Base-by-base conservation (phyloP, 2,888 invertebrate species). In the Pogonocherus hispidulus region DNA sequence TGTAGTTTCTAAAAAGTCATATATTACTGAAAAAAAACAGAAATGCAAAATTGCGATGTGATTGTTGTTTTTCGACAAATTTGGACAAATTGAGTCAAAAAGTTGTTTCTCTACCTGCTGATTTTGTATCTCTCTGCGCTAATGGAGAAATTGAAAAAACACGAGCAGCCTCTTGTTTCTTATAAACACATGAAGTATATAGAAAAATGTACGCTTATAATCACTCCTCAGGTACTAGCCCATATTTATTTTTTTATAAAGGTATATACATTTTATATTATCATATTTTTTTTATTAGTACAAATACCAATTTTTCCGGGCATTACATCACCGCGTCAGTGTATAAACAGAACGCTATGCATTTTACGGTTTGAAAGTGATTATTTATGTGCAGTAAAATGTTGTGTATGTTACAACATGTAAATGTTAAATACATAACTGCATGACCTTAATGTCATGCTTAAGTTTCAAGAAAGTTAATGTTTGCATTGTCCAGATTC, bases 371-470 rank as follows among this genome's bases (percentile, higher is more conserved):
- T 18, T 54, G 54, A 32, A 32, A 18, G 52, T n/a, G 20, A 49
- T 49, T 49, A 49, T 49, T 51, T 51, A 23, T 19, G 16, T 23
- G 23, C 49, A 51, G 22, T 51, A 51, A 51, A 22, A n/a, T 23
- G 16, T 14, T n/a, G 23, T 51, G 5, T 32, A 32, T 32, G n/a
- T n/a, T n/a, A n/a, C n/a, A n/a, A 14, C 23, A 20, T 14, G 37
- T 56, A 41, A 56, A 56, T 56, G 55, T 56, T 41, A 41, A 56
- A 41, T 56, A 56, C 22, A n/a, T n/a, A n/a, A n/a, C n/a, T n/a
- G n/a, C n/a, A 11, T 56, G 55, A 56, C 55, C 55, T 56, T 41
- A 37, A 37, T 41, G 3, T 41, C 19, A 11, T 19, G 14, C 41
- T 5, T 37, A 41, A 56, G 41, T 37, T 20, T 20, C 20, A 19